A percentile compares a stretch with the other conserved stretches of the same genome.
Conservation (phyloP, 2,888 invertebrate genomes). For the Helicoverpa assulta region DNA sequence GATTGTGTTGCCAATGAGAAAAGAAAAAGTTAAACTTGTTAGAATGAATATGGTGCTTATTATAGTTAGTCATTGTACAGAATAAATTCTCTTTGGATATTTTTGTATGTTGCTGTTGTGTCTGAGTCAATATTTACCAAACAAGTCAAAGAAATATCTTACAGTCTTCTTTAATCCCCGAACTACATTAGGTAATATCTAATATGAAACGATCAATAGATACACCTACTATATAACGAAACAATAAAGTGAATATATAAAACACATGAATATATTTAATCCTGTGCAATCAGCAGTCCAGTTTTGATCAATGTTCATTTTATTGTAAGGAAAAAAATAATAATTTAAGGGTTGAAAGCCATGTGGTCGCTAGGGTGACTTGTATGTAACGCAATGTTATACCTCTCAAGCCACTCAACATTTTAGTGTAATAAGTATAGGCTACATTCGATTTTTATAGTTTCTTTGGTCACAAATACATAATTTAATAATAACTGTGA, state of each 20-base stretch:
- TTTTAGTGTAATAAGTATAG: slow-evolving; percentile 66
- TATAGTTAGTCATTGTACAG: slow-evolving; percentile 89
- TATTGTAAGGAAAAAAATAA: neutral
- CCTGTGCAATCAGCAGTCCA: slow-evolving; percentile 75
- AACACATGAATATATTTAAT: slow-evolving; percentile 34
- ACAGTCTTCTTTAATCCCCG: slow-evolving; percentile 43
- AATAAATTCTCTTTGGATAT: slow-evolving; percentile 88
- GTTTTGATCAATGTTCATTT: slow-evolving; percentile 40
- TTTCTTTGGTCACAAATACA: slow-evolving; percentile 85
- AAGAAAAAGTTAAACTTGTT: slow-evolving; percentile 71
- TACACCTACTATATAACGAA: neutral
- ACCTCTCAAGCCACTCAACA: slow-evolving; percentile 75
- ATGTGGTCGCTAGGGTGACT: slow-evolving; percentile 66
- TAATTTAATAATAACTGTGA: slow-evolving; percentile 89
- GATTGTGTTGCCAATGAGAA: slow-evolving; percentile 75
- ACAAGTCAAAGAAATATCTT: slow-evolving; percentile 58
- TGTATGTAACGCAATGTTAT: slow-evolving; percentile 56
- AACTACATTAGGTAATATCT: slow-evolving; percentile 10
- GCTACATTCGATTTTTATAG: slow-evolving; percentile 72
- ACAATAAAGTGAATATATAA: slow-evolving; percentile 3
- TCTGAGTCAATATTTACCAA: slow-evolving; percentile 63
- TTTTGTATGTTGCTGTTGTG: slow-evolving; percentile 82
- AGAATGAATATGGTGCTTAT: slow-evolving; percentile 88
- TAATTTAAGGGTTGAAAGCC: slow-evolving; percentile 60
- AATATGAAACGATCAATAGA: slow-evolving; percentile 23